Evolutionary conservation across 2,113 vertebrate species (phyloP).

Genomic region (Oryzias woworae): DNA sequence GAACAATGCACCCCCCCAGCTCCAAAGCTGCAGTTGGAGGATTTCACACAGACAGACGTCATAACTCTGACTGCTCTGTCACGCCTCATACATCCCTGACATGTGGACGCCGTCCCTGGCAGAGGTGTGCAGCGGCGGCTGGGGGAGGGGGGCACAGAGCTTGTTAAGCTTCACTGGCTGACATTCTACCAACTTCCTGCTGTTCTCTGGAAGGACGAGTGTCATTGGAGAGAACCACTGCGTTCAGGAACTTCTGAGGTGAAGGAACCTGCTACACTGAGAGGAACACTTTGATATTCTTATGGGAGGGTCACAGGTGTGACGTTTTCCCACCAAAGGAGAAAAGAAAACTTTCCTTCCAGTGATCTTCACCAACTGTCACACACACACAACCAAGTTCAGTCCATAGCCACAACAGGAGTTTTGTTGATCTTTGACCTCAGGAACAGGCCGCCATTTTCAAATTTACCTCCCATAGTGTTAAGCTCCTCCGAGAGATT

Average conservation of each 20-base stretch:
- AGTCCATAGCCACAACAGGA: no score
- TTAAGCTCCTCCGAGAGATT: no score
- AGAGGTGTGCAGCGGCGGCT: background rate
- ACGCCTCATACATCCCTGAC: constrained; percentile 44
- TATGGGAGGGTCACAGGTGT: no score
- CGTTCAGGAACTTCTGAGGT: background rate
- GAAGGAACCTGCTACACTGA: background rate
- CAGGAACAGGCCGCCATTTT: no score
- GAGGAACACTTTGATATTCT: background rate
- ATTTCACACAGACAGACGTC: constrained; percentile 25
- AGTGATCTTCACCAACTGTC: no score
- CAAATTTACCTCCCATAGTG: no score
- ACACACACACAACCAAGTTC: no score
- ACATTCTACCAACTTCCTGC: constrained; percentile 11
- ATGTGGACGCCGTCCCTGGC: constrained; percentile 7
- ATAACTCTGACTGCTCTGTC: constrained; percentile 55
- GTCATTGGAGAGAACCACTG: background rate
- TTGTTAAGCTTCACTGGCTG: constrained; percentile 27
- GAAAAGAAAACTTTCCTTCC: no score
- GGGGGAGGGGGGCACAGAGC: constrained; percentile 9
- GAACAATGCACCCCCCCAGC: constrained; percentile 3
- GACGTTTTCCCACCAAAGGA: no score
- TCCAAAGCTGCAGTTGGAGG: constrained; percentile 24
- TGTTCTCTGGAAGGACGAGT: constrained; percentile 1
- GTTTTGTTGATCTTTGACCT: no score